These are phyloP conservation scores for Aspiorhynchus laticeps DNA, from an alignment of 2,113 vertebrate species.

Conservation along the genomic window DNA sequence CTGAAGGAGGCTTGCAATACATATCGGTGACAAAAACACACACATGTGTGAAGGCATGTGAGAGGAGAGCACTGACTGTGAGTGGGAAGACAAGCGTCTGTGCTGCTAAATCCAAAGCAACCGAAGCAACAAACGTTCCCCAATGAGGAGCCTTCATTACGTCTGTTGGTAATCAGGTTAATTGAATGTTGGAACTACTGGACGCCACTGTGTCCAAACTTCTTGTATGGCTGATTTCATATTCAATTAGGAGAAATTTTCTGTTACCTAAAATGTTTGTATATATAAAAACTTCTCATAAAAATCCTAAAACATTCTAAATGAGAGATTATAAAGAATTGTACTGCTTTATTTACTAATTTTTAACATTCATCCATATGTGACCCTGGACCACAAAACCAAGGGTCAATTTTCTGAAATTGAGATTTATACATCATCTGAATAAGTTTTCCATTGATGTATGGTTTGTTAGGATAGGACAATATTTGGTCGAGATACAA, in stretches of 20 bases:
- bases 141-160: not conserved
- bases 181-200: not conserved
- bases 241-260: not conserved
- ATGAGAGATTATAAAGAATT: not conserved
- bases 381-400: too few relatives aligned
- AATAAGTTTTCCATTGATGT: too few relatives aligned
- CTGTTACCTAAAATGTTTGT: not conserved
- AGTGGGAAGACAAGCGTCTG: constrained; percentile 58
- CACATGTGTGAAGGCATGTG: constrained; percentile 44
- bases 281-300: not conserved
- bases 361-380: not conserved
- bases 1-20: not conserved
- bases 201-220: not conserved
- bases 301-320: not conserved
- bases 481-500: too few relatives aligned
- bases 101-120: constrained; percentile 50
- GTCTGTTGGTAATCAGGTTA: not conserved
- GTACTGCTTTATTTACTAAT: not conserved
- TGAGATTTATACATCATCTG: too few relatives aligned
- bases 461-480: too few relatives aligned
- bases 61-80: constrained; percentile 47
- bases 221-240: not conserved
- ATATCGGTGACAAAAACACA: constrained; percentile 45
- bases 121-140: constrained; percentile 7
- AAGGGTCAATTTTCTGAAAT: too few relatives aligned